Conservation (phyloP, 2,797 vertebrate species). For the Pitangus sulphuratus region DNA sequence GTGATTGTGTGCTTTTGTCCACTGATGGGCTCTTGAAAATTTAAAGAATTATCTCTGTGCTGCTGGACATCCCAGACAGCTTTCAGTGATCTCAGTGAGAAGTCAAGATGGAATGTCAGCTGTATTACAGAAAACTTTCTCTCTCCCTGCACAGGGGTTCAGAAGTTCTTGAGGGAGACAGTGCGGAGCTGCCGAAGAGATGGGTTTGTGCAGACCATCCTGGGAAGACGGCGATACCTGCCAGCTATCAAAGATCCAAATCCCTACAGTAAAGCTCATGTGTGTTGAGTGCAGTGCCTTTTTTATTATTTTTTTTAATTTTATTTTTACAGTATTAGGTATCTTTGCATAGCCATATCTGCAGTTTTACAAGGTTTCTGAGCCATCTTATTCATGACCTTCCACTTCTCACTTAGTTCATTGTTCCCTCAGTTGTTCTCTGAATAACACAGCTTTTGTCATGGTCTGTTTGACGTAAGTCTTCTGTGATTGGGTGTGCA, state of each 20-base stretch:
- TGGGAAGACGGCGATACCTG: slow-evolving; percentile 91
- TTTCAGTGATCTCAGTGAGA: background rate
- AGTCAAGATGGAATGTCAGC: background rate
- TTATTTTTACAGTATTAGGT: background rate
- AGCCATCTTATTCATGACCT: background rate
- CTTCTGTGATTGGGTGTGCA: background rate
- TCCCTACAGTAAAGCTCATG: slow-evolving; percentile 87
- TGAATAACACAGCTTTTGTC: slow-evolving; percentile 30
- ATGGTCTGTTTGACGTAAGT: background rate
- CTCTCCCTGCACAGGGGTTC: slow-evolving; percentile 84
- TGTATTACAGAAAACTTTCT: background rate
- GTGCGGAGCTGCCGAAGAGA: slow-evolving; percentile 88
- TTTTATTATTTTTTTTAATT: background rate
- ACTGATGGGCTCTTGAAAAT: background rate
- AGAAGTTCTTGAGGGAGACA: slow-evolving; percentile 87
- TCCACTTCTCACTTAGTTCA: background rate
- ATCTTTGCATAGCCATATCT: background rate
- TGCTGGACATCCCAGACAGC: background rate
- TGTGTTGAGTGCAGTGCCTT: slow-evolving; percentile 66
- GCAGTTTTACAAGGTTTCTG: background rate
- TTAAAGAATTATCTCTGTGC: background rate
- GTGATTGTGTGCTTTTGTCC: background rate
- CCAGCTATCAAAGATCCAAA: slow-evolving; percentile 90
- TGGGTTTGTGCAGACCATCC: slow-evolving; percentile 92
- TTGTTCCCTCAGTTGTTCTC: background rate